phyloP scores from a whole-genome alignment of 1,140 invertebrate genomes.

The Macrosteles quadrilineatus region DNA sequence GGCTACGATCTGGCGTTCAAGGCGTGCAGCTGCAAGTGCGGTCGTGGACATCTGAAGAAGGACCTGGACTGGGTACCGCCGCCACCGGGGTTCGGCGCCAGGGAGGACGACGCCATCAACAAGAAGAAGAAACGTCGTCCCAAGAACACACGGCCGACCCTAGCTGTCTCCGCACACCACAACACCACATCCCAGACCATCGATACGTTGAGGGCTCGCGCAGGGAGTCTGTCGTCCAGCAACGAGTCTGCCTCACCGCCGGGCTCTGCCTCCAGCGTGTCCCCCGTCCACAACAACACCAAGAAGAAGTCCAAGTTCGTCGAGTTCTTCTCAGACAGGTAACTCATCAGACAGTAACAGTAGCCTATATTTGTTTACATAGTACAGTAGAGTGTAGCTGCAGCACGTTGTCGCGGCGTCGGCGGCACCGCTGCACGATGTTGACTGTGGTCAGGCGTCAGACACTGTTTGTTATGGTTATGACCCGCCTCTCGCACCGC shows the following conservation, averaged over 20 bases:
- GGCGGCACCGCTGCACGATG: too few relatives aligned
- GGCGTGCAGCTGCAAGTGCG: slow-evolving; percentile 85
- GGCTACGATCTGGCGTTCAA: slow-evolving; percentile 93
- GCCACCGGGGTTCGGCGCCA: slow-evolving; percentile 51
- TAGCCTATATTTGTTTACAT: too few relatives aligned
- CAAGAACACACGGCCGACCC: slow-evolving; percentile 61
- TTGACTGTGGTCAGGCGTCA: too few relatives aligned
- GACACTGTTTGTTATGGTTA: too few relatives aligned
- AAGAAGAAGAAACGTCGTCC: slow-evolving; percentile 73
- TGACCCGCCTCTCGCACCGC: too few relatives aligned
- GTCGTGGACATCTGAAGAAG: slow-evolving; percentile 89
- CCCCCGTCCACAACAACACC: slow-evolving; percentile 57
- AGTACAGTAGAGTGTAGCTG: too few relatives aligned
- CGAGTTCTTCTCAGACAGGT: slow-evolving; percentile 81
- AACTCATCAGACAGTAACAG: slow-evolving; percentile 23
- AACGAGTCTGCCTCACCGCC: slow-evolving; percentile 68
- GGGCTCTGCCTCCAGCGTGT: slow-evolving; percentile 63
- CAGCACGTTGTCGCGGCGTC: too few relatives aligned
- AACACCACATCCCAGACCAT: slow-evolving; percentile 27
- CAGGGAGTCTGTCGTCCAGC: slow-evolving; percentile 66
- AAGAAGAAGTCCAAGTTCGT: slow-evolving; percentile 77
- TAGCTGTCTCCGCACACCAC: slow-evolving; percentile 53
- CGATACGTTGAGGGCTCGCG: slow-evolving; percentile 45
- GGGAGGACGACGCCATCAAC: slow-evolving; percentile 53
- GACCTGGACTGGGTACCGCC: slow-evolving; percentile 88